Percentiles rank a stretch among this genome's conserved stretches.
Conservation (phyloP, 2,888 invertebrate species). For the Ophion slaviceki region DNA sequence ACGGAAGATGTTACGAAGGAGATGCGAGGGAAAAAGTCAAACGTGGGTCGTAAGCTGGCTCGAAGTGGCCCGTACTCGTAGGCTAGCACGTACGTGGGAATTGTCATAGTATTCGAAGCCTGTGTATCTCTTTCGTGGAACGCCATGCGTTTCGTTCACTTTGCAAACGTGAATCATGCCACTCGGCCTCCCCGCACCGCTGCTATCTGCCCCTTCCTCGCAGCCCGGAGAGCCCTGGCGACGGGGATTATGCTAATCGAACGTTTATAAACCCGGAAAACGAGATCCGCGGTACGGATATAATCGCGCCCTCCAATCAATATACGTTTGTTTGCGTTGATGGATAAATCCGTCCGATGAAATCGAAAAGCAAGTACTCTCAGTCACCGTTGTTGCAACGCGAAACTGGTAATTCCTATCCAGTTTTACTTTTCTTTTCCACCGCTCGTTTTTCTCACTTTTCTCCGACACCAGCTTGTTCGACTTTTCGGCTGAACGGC, state of each 20-base stretch:
- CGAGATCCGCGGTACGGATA: constrained; percentile 49
- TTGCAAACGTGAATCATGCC: constrained; percentile 19
- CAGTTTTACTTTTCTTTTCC: background rate
- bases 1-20: too few species aligned
- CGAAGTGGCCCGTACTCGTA: too few species aligned
- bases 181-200: background rate
- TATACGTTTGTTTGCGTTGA: background rate
- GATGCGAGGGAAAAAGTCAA: too few species aligned
- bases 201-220: background rate
- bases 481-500: too few species aligned
- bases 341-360: background rate
- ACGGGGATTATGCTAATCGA: constrained; percentile 61
- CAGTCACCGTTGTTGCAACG: constrained; percentile 43
- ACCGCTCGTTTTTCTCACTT: background rate
- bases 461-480: too few species aligned
- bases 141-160: constrained; percentile 30
- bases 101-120: too few species aligned
- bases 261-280: constrained; percentile 65
- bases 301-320: constrained; percentile 27
- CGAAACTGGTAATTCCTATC: background rate
- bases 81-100: too few species aligned
- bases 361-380: constrained; percentile 33
- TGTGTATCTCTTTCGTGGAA: background rate
- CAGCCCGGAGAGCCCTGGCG: constrained; percentile 9
- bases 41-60: too few species aligned